phyloP scores from a whole-genome alignment of 2,888 invertebrate genomes.

The Orchesella flavescens region DNA sequence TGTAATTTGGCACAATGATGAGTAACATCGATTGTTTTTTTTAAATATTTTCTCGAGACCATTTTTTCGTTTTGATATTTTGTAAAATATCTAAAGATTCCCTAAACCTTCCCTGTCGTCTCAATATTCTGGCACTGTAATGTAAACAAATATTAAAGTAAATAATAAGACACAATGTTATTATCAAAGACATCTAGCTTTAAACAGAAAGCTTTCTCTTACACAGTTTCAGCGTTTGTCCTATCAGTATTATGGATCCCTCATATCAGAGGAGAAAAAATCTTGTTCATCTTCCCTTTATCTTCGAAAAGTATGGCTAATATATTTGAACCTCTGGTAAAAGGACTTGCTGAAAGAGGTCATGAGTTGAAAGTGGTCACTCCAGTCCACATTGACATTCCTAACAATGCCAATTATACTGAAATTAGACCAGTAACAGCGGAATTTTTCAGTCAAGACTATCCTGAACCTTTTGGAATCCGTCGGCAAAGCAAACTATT shows the following conservation, averaged over 20 bases:
- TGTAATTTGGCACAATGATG: no score
- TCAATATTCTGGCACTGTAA: no score
- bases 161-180: no score
- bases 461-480: constrained; percentile 56
- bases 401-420: constrained; percentile 72
- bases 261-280: background rate
- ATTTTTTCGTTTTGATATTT: no score
- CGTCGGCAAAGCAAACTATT: constrained; percentile 28
- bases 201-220: no score
- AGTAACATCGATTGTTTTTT: no score
- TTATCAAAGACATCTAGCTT: no score
- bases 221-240: no score
- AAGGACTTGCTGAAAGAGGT: constrained; percentile 76
- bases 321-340: constrained; percentile 74
- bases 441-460: constrained; percentile 27
- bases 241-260: background rate
- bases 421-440: constrained; percentile 50
- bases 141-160: no score
- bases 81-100: no score
- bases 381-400: constrained; percentile 74
- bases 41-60: no score
- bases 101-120: no score
- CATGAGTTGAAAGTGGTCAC: constrained; percentile 78
- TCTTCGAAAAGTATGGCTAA: constrained; percentile 73
- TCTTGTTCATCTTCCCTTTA: constrained; percentile 25